Evolutionary conservation across 2,797 vertebrate species (phyloP), one percentile per base, ranked within the genome.

Genomic region (Pelobates cultripes): DNA sequence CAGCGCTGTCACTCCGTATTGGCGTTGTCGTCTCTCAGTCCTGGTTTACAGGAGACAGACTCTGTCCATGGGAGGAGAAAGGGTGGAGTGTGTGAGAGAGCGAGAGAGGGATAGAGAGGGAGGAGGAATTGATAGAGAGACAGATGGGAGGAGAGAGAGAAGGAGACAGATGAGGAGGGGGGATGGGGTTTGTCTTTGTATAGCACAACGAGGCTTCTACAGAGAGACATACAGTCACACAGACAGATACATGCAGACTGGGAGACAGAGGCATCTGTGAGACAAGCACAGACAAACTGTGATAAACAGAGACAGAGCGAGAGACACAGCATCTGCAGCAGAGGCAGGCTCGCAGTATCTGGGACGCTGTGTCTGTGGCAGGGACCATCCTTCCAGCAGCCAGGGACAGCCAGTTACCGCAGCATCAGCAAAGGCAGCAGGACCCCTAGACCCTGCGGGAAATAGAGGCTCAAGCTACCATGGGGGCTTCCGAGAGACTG

Each of bases 131-230:
- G 70, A 71, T 45, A 71, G 45, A 28, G 70, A 14, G 3, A 76
- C 41, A 64, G 75, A 75, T 42, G 47, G 55, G 43, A 68, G 53
- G 51, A 45, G 67, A 55, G 82, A 43, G 64, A 55, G 77, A 73
- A 75, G 71, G 15, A 70, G 73, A 70, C 70, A 66, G 64, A 87
- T 80, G 86, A 86, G 86, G 87, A 78, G 70, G 81, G 70, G 73
- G 79, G 75, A 68, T 72, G 71, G 80, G 80, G 55, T 10, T 41
- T 41, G 73, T 78, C 81, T 82, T 82, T 82, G 81, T 82, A 82
- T 77, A 78, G 75, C 81, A 82, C 44, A 82, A 73, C 75, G 45
- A 82, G 81, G 75, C 81, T 82, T 78, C 57, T 70, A 66, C 80
- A 78, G 68, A 76, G 67, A 81, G 79, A 77, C 60, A 66, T 7